Conservation (phyloP, 2,113 vertebrate species). For the Eudyptes chrysolophus region DNA sequence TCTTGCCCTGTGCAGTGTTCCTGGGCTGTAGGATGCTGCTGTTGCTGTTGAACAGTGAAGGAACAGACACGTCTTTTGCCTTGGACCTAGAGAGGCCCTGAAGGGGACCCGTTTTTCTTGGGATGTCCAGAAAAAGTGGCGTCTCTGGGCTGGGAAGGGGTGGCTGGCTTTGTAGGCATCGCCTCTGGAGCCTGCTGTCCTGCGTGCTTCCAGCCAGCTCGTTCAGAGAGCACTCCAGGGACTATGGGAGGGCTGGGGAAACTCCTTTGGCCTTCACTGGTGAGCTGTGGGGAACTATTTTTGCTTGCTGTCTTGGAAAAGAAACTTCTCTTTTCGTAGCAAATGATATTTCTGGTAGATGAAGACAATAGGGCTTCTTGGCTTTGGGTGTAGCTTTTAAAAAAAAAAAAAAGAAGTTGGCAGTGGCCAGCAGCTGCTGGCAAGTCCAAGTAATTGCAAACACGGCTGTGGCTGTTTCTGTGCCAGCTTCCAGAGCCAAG, state of each 20-base stretch:
- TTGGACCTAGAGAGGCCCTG: not conserved
- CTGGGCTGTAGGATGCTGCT: not conserved
- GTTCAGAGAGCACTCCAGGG: not conserved
- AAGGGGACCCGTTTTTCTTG: not conserved
- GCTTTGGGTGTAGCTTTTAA: not conserved
- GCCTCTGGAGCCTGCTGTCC: not conserved
- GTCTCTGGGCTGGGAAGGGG: not conserved
- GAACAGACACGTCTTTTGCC: not conserved
- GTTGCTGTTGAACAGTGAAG: not conserved
- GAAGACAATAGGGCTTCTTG: not conserved
- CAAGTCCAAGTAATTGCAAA: not conserved
- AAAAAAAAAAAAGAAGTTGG: not conserved
- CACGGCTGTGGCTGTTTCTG: not conserved
- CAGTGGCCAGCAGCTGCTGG: not conserved
- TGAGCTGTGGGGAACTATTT: not conserved
- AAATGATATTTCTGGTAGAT: not conserved
- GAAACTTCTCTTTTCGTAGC: not conserved
- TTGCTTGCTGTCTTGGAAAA: not conserved
- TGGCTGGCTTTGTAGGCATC: not conserved
- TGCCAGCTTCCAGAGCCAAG: conserved; percentile 92
- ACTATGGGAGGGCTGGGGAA: not conserved
- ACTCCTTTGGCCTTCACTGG: not conserved
- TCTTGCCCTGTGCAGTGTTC: not conserved
- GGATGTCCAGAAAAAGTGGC: not conserved
- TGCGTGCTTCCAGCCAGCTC: not conserved